Percentiles rank a stretch among this genome's conserved stretches.
Conservation (phyloP, 2,113 vertebrate genomes). For the Caranx ignobilis region DNA sequence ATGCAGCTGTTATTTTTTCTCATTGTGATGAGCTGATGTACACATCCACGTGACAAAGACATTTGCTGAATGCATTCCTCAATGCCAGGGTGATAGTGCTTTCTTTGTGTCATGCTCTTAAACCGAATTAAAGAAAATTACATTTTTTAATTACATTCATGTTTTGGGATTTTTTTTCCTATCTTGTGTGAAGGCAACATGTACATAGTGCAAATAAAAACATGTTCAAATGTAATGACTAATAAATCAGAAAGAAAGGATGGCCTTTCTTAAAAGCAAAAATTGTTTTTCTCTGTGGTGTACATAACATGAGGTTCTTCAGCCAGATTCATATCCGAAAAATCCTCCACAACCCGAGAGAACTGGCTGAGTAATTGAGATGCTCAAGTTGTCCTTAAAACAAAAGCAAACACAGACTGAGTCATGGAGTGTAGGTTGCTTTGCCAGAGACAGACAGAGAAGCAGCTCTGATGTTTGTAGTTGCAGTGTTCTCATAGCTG, state of each 20-base stretch:
- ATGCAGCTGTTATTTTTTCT: conserved; percentile 53
- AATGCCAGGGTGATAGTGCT: conserved; percentile 58
- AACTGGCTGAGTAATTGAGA: conserved; percentile 50
- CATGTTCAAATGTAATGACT: conserved; percentile 75
- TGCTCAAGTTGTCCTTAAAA: conserved; percentile 49
- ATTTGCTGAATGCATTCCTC: conserved; percentile 41
- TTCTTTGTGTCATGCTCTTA: conserved; percentile 68
- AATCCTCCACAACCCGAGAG: conserved; percentile 16
- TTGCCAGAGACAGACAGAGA: conserved; percentile 38
- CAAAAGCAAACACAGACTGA: conserved; percentile 52
- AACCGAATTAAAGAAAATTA: conserved; percentile 39
- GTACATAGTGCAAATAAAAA: conserved; percentile 81
- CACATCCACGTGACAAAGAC: conserved; percentile 37
- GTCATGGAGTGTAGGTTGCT: conserved; percentile 62
- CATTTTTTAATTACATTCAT: conserved; percentile 43
- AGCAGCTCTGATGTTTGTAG: conserved; percentile 46
- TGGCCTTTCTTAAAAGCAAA: conserved; percentile 62
- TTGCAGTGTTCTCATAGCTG: conserved; percentile 39
- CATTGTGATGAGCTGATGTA: conserved; percentile 55
- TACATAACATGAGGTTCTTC: conserved; percentile 12
- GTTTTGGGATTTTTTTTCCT: conserved; percentile 53
- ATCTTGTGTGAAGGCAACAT: conserved; percentile 72
- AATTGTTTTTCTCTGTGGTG: conserved; percentile 40
- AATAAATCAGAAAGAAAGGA: conserved; percentile 71
- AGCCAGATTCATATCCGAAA: conserved; percentile 14